Conservation (phyloP, 2,113 vertebrate genomes). For the Puffinus mauretanicus region DNA sequence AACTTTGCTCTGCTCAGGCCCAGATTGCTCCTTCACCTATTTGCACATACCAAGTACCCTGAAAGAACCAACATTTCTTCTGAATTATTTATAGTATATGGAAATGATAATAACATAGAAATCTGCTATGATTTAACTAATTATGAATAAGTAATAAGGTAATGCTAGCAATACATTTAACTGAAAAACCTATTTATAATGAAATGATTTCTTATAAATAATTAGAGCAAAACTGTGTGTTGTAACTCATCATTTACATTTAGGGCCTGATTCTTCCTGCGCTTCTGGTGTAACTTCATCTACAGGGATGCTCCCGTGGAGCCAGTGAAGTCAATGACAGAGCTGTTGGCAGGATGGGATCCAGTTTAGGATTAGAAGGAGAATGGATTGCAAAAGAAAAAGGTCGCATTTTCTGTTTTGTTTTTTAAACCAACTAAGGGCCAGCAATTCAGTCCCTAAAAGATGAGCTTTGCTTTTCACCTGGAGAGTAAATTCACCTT, state of each 20-base stretch:
- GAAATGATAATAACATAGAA: constrained; percentile 45
- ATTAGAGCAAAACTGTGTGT: constrained; percentile 8
- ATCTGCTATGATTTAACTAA: constrained; percentile 55
- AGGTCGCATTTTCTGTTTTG: accelerated
- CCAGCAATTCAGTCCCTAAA: background rate
- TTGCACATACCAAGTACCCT: background rate
- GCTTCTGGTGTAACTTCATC: background rate
- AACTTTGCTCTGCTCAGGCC: background rate
- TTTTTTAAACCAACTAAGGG: background rate
- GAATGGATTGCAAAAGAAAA: background rate
- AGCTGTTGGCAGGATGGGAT: background rate
- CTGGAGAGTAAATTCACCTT: background rate
- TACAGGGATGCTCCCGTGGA: background rate
- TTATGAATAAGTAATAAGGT: constrained; percentile 49
- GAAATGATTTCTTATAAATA: constrained; percentile 47
- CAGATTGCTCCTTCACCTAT: background rate
- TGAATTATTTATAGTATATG: constrained; percentile 53
- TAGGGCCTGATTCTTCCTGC: background rate
- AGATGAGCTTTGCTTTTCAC: background rate
- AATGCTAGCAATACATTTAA: constrained; percentile 37
- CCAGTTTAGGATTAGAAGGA: background rate
- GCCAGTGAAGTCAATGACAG: background rate
- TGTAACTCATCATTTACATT: background rate
- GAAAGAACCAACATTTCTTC: constrained; percentile 10
- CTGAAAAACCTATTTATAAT: constrained; percentile 38